Conservation (phyloP, 2,113 vertebrate genomes). For the Bubalus kerabau region DNA sequence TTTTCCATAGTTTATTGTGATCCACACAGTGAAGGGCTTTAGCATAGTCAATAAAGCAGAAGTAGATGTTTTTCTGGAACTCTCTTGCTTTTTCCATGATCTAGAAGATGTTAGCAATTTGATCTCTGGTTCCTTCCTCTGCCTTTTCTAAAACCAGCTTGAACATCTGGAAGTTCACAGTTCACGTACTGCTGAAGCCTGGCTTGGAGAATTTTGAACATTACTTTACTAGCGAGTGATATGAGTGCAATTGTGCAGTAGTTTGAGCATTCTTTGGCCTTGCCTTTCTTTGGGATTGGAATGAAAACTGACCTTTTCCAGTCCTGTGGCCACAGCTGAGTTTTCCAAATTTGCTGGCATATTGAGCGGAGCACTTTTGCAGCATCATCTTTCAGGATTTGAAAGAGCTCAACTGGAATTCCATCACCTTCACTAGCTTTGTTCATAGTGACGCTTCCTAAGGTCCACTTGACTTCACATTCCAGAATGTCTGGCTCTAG, state of each 20-base stretch:
- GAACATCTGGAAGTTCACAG: background rate
- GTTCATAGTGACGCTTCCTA: background rate
- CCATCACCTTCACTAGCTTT: background rate
- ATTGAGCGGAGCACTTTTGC: background rate
- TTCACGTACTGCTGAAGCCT: fast-evolving
- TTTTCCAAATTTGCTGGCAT: background rate
- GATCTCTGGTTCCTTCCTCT: background rate
- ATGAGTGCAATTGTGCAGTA: background rate
- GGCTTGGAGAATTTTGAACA: background rate
- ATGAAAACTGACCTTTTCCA: background rate
- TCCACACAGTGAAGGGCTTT: background rate
- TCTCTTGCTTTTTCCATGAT: background rate
- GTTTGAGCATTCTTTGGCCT: background rate
- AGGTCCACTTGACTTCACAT: background rate
- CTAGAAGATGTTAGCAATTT: background rate
- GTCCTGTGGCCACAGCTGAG: background rate
- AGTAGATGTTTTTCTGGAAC: background rate
- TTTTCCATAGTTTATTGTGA: background rate
- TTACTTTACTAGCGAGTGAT: fast-evolving
- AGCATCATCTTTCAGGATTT: background rate
- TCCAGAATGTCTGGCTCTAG: background rate
- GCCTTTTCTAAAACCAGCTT: background rate
- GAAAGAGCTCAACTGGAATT: background rate
- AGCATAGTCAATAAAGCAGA: background rate
- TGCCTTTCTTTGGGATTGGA: background rate